Base-by-base conservation (phyloP, 2,888 invertebrate species). In the Trichopoda pennipes region DNA sequence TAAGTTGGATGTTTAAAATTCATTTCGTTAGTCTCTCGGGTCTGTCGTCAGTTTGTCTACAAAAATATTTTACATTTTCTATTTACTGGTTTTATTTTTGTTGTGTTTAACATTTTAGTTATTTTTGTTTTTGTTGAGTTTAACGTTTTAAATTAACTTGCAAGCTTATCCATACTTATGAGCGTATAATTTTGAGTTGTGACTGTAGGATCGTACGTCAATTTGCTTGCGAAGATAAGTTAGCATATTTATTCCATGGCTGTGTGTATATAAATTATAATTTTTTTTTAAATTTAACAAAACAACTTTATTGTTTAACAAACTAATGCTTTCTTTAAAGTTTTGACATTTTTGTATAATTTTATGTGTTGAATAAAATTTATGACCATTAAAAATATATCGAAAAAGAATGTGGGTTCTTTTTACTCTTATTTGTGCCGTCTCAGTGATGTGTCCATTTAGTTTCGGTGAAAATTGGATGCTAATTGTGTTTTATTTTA, bases 1-100 rank as follows among this genome's bases (percentile, higher is more conserved):
- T 19, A 32, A 47, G 47, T 28, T 47, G 9, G 10, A 2, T 58
- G 58, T 58, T 35, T 21, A 8, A 8, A 38, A 38, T 35, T 38
- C 38, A 38, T 38, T 38, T 38, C 3, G 12, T 38, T 12, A 38
- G 10, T 38, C 12, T 12, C 12, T 38, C 10, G 10, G 7, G 44
- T 19, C 55, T 56, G 64, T 17, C 74, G 47, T 74, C 56, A 56
- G 38, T 35, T 64, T 56, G 74, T 74, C 74, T 74, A 23, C 56
- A 47, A 21, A 32, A 63, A 55, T 44, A 35, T 35, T 58, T 49
- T 7, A 16, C 7, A 9, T 35, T 35, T 28, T 28, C 23, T 28
- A 28, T 28, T 38, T 12, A 38, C 44, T 44, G n/a, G 44, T n/a
- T n/a, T 44, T 3, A n/a, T 3, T 7, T 3, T 44, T 44, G 44